These are phyloP conservation scores for Odontamblyopus rebecca DNA, from an alignment of 2,797 vertebrate species.

Conservation along the genomic window DNA sequence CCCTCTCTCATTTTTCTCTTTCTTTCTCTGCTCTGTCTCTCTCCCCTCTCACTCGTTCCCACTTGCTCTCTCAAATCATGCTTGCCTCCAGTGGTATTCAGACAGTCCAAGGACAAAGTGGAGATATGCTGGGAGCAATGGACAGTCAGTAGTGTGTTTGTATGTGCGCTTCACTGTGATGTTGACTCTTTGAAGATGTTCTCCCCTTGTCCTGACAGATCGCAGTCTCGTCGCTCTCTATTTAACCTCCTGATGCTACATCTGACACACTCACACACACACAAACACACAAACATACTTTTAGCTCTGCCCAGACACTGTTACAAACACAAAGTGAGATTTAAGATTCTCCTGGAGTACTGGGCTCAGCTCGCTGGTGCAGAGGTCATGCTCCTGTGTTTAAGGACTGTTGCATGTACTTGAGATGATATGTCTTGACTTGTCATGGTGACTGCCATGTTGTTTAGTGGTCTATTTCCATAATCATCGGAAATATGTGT, in stretches of 20 bases:
- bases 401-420: constrained; percentile 48
- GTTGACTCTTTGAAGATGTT: constrained; percentile 69
- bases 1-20: constrained; percentile 65
- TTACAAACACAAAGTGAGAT: constrained; percentile 42
- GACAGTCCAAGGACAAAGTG: constrained; percentile 80
- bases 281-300: constrained; percentile 43
- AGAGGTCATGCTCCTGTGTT: constrained; percentile 58
- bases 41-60: constrained; percentile 64
- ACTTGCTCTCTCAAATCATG: constrained; percentile 75
- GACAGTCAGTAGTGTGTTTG: constrained; percentile 68
- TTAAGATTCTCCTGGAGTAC: constrained; percentile 47
- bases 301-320: constrained; percentile 38
- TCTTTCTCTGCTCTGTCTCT: constrained; percentile 57
- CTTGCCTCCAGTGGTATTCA: constrained; percentile 75
- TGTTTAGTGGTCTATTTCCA: constrained; percentile 58
- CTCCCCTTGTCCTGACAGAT: constrained; percentile 70
- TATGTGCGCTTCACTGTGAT: constrained; percentile 35
- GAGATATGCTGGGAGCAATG: constrained; percentile 75
- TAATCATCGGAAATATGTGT: constrained; percentile 44
- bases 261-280: constrained; percentile 45
- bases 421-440: constrained; percentile 61
- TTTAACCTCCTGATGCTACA: constrained; percentile 63
- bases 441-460: constrained; percentile 62
- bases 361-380: constrained; percentile 36
- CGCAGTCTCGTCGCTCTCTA: constrained; percentile 56